Percentiles rank a stretch among this genome's conserved stretches.
phyloP scores from a whole-genome alignment of 2,113 vertebrate species.

The Malurus melanocephalus region DNA sequence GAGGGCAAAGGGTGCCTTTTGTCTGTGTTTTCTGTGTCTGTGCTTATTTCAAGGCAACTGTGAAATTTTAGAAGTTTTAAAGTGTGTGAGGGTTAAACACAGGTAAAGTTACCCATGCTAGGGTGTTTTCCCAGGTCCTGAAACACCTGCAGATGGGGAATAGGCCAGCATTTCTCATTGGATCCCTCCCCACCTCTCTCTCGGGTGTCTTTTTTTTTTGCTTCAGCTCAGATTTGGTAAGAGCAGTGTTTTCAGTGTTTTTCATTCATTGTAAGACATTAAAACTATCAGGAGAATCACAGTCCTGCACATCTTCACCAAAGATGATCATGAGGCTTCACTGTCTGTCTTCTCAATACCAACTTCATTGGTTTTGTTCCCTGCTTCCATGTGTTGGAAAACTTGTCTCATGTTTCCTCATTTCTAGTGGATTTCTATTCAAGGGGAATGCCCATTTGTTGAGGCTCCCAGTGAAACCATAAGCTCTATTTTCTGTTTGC shows the following conservation, averaged over 20 bases:
- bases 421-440: neutral
- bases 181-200: neutral
- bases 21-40: neutral
- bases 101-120: fast-evolving
- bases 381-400: neutral
- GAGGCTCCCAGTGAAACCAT: fast-evolving
- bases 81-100: neutral
- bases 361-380: neutral
- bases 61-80: neutral
- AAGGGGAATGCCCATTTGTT: neutral
- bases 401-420: neutral
- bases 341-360: neutral
- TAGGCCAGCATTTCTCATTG: neutral
- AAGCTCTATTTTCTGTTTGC: neutral
- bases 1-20: neutral
- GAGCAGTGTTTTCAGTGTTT: neutral
- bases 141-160: neutral
- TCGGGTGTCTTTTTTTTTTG: neutral
- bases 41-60: neutral
- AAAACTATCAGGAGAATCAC: neutral
- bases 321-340: fast-evolving
- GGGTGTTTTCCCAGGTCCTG: neutral
- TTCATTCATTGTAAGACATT: neutral
- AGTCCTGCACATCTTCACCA: neutral
- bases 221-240: neutral